Conservation (phyloP, 30 jellyfish, hydroid and myxozoan genomes). For the Haliclystus octoradiatus region DNA sequence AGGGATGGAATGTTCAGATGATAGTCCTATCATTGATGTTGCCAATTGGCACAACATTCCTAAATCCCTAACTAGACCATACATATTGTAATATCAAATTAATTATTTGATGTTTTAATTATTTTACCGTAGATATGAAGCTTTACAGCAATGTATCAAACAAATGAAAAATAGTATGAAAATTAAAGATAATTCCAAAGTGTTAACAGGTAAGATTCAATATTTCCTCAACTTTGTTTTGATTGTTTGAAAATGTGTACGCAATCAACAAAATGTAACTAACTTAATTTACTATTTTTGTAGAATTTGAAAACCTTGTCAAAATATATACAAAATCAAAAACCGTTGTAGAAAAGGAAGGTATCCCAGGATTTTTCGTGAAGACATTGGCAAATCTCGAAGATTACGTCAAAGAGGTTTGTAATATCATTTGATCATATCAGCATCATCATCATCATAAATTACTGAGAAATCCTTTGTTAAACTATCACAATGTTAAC, state of each 20-base stretch:
- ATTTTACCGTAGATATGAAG: conserved; percentile 49
- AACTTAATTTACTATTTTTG: not conserved
- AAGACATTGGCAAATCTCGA: conserved; percentile 74
- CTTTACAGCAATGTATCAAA: conserved; percentile 49
- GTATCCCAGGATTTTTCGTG: conserved; percentile 70
- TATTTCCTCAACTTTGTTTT: too few species aligned
- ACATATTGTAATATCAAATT: not conserved
- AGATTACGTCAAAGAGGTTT: conserved; percentile 76
- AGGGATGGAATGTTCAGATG: too few species aligned
- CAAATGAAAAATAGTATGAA: conserved; percentile 88
- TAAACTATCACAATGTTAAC: too few species aligned
- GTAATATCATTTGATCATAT: too few species aligned
- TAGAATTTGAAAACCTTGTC: conserved; percentile 82
- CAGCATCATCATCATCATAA: not conserved
- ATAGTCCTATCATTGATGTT: too few species aligned
- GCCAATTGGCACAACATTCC: too few species aligned
- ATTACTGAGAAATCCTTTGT: too few species aligned
- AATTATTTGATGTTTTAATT: too few species aligned
- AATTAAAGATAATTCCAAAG: conserved; percentile 79
- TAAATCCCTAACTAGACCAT: too few species aligned
- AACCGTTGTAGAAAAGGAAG: conserved; percentile 81
- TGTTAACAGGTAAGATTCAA: conserved; percentile 50
- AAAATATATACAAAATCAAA: conserved; percentile 67
- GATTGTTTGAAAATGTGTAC: not conserved
- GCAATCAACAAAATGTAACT: not conserved